Percentiles rank a stretch among this genome's conserved stretches.
These are phyloP conservation scores for Tenualosa ilisha DNA, from an alignment of 2,797 vertebrate genomes.

Conservation along the genomic window DNA sequence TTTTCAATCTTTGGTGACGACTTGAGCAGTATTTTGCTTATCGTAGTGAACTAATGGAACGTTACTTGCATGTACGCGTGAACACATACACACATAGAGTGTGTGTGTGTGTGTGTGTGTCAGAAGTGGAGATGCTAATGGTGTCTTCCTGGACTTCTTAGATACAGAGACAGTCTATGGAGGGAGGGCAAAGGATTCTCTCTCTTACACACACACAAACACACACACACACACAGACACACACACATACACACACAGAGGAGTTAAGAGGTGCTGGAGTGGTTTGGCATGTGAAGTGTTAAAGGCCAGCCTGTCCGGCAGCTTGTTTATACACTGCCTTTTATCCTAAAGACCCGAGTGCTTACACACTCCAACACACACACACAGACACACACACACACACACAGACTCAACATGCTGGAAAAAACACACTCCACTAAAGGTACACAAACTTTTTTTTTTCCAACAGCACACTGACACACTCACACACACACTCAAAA, in stretches of 20 bases:
- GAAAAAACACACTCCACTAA: not conserved
- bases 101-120: too few relatives aligned
- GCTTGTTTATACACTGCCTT: conserved; percentile 53
- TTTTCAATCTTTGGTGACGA: too few relatives aligned
- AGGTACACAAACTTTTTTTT: not conserved
- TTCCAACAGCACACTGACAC: not conserved
- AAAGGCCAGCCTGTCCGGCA: not conserved
- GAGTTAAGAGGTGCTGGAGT: too few relatives aligned
- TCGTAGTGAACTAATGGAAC: too few relatives aligned
- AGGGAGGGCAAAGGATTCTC: not conserved
- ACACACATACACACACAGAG: too few relatives aligned
- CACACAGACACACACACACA: conserved; percentile 30
- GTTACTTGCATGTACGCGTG: too few relatives aligned
- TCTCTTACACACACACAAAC: too few relatives aligned
- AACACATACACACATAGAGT: too few relatives aligned
- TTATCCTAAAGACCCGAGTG: conserved; percentile 49
- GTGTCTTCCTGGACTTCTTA: not conserved
- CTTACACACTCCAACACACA: conserved; percentile 39
- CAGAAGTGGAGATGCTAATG: not conserved
- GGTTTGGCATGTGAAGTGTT: too few relatives aligned
- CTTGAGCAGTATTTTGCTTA: too few relatives aligned
- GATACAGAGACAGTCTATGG: too few relatives aligned
- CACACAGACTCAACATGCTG: conserved; percentile 28
- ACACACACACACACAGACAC: too few relatives aligned
- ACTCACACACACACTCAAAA: not conserved